Percentiles rank a stretch among this genome's conserved stretches.
Conservation (phyloP, 1,140 invertebrate genomes). For the Diorhabda sublineata region DNA sequence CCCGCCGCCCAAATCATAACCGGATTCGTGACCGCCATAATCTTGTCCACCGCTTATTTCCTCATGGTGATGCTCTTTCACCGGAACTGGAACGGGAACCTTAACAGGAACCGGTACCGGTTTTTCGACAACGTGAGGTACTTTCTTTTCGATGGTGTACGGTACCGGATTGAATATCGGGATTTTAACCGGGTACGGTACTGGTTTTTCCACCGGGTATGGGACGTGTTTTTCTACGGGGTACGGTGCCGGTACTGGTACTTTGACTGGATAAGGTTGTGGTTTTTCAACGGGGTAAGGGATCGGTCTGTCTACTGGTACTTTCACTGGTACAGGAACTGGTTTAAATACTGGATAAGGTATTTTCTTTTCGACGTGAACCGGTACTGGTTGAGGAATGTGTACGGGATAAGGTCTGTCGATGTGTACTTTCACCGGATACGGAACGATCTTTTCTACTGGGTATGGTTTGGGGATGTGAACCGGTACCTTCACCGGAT, state of each 20-base stretch:
- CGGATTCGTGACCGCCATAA: conserved; percentile 20
- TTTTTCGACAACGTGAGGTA: conserved; percentile 56
- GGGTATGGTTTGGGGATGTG: conserved; percentile 58
- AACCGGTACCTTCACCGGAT: conserved; percentile 58
- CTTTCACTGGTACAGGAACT: conserved; percentile 51
- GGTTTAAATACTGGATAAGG: conserved; percentile 51
- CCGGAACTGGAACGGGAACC: conserved; percentile 58
- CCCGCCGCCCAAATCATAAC: conserved; percentile 37
- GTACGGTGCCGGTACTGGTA: conserved; percentile 54
- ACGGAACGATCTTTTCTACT: conserved; percentile 56
- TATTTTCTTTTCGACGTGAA: conserved; percentile 47
- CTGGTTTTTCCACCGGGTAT: conserved; percentile 61
- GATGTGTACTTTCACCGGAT: conserved; percentile 60
- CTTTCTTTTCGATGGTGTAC: conserved; percentile 62
- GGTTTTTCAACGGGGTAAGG: conserved; percentile 60
- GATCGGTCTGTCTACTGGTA: conserved; percentile 56
- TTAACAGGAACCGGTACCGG: conserved; percentile 60
- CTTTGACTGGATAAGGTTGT: conserved; percentile 58
- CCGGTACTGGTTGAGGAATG: conserved; percentile 45
- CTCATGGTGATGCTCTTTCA: conserved; percentile 48
- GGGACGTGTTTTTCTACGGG: conserved; percentile 55
- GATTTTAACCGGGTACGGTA: conserved; percentile 61
- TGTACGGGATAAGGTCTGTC: conserved; percentile 57
- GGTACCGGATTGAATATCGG: conserved; percentile 60
- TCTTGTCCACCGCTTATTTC: conserved; percentile 32